phyloP scores from a whole-genome alignment of 23 tunicate species.

The Ciona savignyi region DNA sequence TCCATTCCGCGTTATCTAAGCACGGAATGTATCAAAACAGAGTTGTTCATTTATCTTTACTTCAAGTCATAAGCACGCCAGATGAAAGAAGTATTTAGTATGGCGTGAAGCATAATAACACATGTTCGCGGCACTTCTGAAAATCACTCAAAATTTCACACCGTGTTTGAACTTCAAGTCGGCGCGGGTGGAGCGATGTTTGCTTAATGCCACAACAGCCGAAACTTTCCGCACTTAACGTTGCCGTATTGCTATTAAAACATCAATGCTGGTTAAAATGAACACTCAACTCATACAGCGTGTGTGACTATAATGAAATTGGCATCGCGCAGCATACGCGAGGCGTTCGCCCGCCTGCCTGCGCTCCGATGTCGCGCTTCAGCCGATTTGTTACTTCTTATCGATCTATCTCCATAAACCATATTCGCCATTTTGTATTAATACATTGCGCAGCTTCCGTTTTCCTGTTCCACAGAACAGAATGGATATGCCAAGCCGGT shows the following conservation, averaged over 20 bases:
- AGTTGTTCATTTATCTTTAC: neutral
- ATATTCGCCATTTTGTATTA: neutral
- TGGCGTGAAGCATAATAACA: neutral
- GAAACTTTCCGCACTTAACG: too few relatives aligned
- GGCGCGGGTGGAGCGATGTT: too few relatives aligned
- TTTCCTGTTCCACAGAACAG: neutral
- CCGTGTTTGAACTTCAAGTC: too few relatives aligned
- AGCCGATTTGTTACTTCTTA: neutral
- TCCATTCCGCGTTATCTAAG: neutral
- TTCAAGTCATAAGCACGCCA: neutral
- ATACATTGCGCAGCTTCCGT: neutral
- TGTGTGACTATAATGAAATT: neutral
- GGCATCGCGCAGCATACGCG: neutral
- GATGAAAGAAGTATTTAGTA: neutral
- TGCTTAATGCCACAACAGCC: too few relatives aligned
- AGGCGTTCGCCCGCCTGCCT: neutral
- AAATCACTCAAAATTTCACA: neutral
- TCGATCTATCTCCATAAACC: neutral
- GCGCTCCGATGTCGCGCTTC: neutral
- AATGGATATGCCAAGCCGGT: neutral
- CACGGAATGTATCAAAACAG: neutral
- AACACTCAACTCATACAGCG: neutral
- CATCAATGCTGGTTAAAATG: too few relatives aligned
- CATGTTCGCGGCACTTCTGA: neutral
- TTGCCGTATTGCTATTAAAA: too few relatives aligned